Evolutionary conservation across 2,888 invertebrate species (phyloP), one percentile per base, ranked within the genome.

Genomic region (Tanaodytes sp.): DNA sequence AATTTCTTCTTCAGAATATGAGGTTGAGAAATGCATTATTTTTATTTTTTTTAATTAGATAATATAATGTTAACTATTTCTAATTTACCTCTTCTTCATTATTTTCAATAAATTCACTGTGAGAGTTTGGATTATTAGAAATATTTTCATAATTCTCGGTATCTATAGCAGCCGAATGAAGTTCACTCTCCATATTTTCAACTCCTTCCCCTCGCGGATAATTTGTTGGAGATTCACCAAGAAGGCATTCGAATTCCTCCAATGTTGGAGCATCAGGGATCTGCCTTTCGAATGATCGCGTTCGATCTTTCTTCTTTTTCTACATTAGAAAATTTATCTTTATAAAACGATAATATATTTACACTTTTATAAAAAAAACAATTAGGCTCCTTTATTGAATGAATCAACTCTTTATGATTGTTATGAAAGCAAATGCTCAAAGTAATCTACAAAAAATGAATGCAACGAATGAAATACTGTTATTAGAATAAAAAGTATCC

Each of bases 171-270:
- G 84, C 84, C 1, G 83, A 84, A 72, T 84, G 83, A 14, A 85
- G 73, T 68, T 85, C 83, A 43, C 85, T 84, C 61, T 85, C 85
- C 82, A 85, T 85, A 65, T 84, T 80, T 55, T 84, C 84, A 19
- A 85, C 75, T 2, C 83, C 83, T 73, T 83, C 83, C 11, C 81
- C 84, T 33, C 76, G 78, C 2, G 84, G 84, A 74, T 83, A 84
- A 76, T 83, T 84, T 6, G 83, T 82, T 1, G 84, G 84, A 0
- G 85, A 84, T 72, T 84, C 84, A 2, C 82, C 83, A 1, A 84
- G 77, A 5, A 84, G 71, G 48, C 83, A 85, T 52, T 84, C 85
- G 31, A 84, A 84, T 51, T 84, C 84, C 59, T 85, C 84, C 67
- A 84, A 54, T 0, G 83, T 84, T 30, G 84, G 84, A 33, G 82